Evolutionary conservation across 2,113 vertebrate species (phyloP).

Genomic region (Stegostoma tigrinum): DNA sequence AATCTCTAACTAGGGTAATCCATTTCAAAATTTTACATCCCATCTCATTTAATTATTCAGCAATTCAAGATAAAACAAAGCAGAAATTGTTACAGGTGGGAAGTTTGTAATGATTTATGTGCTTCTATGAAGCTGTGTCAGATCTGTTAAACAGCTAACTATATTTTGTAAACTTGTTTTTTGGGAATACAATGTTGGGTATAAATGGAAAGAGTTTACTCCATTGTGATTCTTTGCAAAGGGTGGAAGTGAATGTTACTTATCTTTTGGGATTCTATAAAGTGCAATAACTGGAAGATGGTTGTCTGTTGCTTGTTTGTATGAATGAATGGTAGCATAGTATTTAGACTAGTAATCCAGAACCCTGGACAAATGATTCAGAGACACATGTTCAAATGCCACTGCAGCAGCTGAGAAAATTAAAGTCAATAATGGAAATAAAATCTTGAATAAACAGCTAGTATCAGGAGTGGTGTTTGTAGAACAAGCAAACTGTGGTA

Average conservation of each 20-base stretch:
- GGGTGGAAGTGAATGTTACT: no score
- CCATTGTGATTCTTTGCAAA: no score
- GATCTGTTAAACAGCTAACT: no score
- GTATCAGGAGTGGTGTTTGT: background rate
- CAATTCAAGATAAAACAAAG: background rate
- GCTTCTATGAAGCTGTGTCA: no score
- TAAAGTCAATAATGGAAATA: background rate
- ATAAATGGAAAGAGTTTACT: no score
- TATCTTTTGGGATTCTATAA: no score
- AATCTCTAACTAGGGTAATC: background rate
- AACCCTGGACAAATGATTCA: background rate
- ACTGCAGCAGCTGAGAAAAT: background rate
- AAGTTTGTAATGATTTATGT: background rate
- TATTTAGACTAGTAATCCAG: background rate
- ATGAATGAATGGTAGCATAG: no score
- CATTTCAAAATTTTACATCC: background rate
- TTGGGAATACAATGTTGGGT: no score
- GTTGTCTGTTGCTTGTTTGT: no score
- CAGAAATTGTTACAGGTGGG: background rate
- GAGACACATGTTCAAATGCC: background rate
- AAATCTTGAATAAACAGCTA: background rate
- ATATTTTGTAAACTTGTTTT: no score
- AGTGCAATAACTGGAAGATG: no score
- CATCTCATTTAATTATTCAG: background rate
- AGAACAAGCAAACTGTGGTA: background rate